These are phyloP conservation scores for Chaetogeoica ovagalla DNA, from an alignment of 2,888 invertebrate species.

Conservation along the genomic window DNA sequence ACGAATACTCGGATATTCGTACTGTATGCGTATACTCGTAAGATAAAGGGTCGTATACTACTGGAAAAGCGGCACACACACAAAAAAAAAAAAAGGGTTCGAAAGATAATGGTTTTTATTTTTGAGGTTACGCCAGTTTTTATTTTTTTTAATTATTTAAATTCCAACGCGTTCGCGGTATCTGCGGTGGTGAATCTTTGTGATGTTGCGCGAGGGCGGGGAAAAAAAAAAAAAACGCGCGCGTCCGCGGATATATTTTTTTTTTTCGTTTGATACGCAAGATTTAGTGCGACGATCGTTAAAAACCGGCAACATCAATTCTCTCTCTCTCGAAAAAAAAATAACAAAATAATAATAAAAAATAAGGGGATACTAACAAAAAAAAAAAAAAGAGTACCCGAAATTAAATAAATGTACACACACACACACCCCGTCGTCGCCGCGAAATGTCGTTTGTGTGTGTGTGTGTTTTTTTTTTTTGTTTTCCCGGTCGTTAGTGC, in stretches of 20 bases:
- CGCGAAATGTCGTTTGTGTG: slow-evolving; percentile 35
- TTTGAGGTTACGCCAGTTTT: slow-evolving; percentile 53
- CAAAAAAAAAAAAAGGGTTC: slow-evolving; percentile 48
- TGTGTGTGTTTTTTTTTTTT: slow-evolving; percentile 19
- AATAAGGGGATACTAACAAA: slow-evolving; percentile 6
- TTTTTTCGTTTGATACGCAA: slow-evolving; percentile 34
- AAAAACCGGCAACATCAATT: slow-evolving; percentile 52
- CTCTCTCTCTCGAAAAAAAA: slow-evolving; percentile 40
- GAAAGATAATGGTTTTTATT: slow-evolving; percentile 52
- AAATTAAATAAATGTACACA: slow-evolving; percentile 53
- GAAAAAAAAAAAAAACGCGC: slow-evolving; percentile 29
- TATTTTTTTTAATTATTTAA: slow-evolving; percentile 48
- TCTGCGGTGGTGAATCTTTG: slow-evolving; percentile 44
- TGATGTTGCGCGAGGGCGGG: slow-evolving; percentile 15
- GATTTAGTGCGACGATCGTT: slow-evolving; percentile 53
- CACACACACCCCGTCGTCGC: too few species aligned
- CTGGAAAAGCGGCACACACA: slow-evolving; percentile 11
- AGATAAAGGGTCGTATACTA: slow-evolving; percentile 40
- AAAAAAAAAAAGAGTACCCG: slow-evolving; percentile 39
- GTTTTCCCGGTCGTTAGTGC: too few species aligned
- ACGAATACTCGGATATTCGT: slow-evolving; percentile 40
- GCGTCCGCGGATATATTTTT: slow-evolving; percentile 45
- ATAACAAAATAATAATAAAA: slow-evolving; percentile 9
- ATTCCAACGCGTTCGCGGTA: slow-evolving; percentile 40
- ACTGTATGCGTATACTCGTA: slow-evolving; percentile 48